Evolutionary conservation across 2,888 invertebrate species (phyloP).

Genomic region (Nymphalis c-album): DNA sequence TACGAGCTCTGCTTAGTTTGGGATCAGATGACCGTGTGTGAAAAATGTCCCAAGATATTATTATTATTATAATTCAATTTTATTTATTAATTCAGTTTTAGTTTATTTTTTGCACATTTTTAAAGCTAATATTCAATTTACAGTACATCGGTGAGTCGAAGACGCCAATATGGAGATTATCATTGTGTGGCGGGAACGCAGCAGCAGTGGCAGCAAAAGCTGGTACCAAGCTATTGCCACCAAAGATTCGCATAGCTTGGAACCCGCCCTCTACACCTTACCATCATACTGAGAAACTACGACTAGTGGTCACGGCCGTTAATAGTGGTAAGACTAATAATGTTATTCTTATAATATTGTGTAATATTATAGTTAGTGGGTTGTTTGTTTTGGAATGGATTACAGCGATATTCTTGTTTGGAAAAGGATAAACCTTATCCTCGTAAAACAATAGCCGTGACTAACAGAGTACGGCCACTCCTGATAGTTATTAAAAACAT

Average conservation of each 20-base stretch:
- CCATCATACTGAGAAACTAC: constrained; percentile 73
- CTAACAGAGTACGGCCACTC: too few relatives aligned
- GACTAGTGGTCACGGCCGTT: constrained; percentile 73
- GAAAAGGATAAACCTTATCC: too few relatives aligned
- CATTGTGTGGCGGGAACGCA: constrained; percentile 80
- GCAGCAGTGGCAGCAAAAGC: constrained; percentile 75
- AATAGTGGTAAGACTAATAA: constrained; percentile 65
- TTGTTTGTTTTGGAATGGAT: too few relatives aligned
- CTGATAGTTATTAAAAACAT: too few relatives aligned
- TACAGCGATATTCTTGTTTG: too few relatives aligned
- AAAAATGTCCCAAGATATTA: too few relatives aligned
- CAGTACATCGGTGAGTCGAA: constrained; percentile 72
- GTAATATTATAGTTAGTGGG: too few relatives aligned
- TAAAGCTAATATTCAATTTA: constrained; percentile 35
- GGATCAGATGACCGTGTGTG: too few relatives aligned
- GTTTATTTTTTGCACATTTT: neutral
- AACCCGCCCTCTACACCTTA: constrained; percentile 71
- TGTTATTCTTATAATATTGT: too few relatives aligned
- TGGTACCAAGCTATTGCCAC: constrained; percentile 77
- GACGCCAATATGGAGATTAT: constrained; percentile 78
- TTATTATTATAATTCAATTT: too few relatives aligned
- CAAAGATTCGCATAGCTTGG: constrained; percentile 81
- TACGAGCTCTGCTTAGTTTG: too few relatives aligned
- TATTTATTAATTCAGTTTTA: neutral
- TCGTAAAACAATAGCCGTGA: too few relatives aligned